Percentiles rank a stretch among this genome's conserved stretches.
phyloP scores from a whole-genome alignment of 2,797 vertebrate genomes.

The Poeciliopsis presidionis region DNA sequence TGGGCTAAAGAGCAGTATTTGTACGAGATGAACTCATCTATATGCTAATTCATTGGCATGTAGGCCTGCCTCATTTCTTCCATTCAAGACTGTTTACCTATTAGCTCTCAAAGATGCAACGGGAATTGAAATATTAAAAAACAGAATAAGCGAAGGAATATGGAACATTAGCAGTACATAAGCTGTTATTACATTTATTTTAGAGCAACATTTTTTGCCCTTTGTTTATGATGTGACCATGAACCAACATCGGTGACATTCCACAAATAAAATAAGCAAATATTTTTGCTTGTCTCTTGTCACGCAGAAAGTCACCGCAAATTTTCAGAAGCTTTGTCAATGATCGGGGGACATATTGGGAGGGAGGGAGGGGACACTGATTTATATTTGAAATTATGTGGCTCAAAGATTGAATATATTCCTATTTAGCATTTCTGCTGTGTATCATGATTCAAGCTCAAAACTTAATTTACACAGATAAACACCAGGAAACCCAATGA shows the following conservation, averaged over 20 bases:
- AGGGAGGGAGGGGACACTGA: constrained; percentile 10
- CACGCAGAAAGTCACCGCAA: constrained; percentile 39
- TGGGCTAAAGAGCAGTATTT: constrained; percentile 95
- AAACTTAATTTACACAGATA: constrained; percentile 19
- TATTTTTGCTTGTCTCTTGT: constrained; percentile 64
- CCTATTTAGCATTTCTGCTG: constrained; percentile 24
- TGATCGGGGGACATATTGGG: constrained; percentile 27
- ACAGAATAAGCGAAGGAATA: constrained; percentile 73
- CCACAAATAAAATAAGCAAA: constrained; percentile 68
- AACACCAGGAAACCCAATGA: background rate
- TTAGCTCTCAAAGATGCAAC: constrained; percentile 85
- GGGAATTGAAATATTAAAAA: constrained; percentile 83
- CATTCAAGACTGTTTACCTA: constrained; percentile 95
- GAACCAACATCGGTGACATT: constrained; percentile 57
- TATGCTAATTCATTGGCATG: constrained; percentile 96
- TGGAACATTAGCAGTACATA: constrained; percentile 80
- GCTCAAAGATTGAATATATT: constrained; percentile 36
- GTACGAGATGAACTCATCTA: constrained; percentile 98
- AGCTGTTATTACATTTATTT: constrained; percentile 80
- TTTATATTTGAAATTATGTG: constrained; percentile 45
- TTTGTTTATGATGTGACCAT: constrained; percentile 77
- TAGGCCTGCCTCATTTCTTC: constrained; percentile 95
- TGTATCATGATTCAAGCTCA: constrained; percentile 20
- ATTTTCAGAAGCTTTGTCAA: constrained; percentile 48
- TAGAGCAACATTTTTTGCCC: constrained; percentile 64